Conservation (phyloP, 2,888 invertebrate species). For the Hyalella azteca region DNA sequence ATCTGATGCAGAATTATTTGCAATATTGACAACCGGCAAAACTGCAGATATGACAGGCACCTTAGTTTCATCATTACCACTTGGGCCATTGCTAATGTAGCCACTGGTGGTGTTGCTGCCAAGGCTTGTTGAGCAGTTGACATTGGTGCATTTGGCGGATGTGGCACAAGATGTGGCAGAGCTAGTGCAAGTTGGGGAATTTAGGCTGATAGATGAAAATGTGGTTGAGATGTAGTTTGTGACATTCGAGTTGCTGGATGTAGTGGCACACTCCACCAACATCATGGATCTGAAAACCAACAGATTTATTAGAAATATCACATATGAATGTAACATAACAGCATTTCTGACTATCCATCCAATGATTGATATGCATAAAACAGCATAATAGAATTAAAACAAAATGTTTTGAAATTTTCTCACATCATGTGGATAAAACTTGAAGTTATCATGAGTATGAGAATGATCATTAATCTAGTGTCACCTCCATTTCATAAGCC, state of each 20-base stretch:
- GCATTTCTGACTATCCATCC: no score
- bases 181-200: background rate
- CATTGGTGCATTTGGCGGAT: background rate
- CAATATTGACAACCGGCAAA: background rate
- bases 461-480: no score
- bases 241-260: background rate
- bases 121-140: background rate
- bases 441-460: no score
- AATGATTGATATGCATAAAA: no score
- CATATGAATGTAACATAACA: no score
- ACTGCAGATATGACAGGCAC: background rate
- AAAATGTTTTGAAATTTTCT: no score
- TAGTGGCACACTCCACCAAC: slow-evolving; percentile 31
- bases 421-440: no score
- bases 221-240: slow-evolving; percentile 24
- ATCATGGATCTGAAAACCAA: slow-evolving; percentile 7
- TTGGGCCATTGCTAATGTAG: background rate
- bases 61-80: background rate
- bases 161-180: background rate
- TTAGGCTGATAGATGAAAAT: slow-evolving; percentile 1
- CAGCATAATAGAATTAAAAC: no score
- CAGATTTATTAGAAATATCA: no score
- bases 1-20: background rate
- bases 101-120: background rate
- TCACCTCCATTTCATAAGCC: no score